Conservation (phyloP, 1,140 invertebrate species). For the Bombus turneri region DNA sequence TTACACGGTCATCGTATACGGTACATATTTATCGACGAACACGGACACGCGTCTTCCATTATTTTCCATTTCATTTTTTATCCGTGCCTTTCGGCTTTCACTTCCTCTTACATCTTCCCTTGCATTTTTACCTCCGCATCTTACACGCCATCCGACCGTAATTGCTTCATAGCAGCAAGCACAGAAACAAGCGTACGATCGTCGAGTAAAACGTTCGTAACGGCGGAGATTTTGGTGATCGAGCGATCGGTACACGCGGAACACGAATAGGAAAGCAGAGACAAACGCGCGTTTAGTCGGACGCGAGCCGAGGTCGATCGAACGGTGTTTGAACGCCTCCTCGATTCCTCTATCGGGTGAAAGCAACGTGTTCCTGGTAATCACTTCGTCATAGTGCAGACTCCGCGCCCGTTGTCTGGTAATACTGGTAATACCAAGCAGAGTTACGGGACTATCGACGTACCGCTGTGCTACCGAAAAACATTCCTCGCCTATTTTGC, state of each 20-base stretch:
- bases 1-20: accelerated
- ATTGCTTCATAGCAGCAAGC: no score
- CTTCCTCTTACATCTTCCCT: accelerated
- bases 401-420: conserved; percentile 62
- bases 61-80: accelerated
- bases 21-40: no score
- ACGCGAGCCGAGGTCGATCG: conserved; percentile 68
- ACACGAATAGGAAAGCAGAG: neutral
- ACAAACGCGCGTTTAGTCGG: conserved; percentile 14
- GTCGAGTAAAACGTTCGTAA: no score
- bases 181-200: no score
- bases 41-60: no score
- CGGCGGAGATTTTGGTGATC: neutral
- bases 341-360: conserved; percentile 71
- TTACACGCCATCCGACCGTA: no score
- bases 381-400: conserved; percentile 56
- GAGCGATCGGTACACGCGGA: neutral
- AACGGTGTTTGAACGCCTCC: conserved; percentile 73
- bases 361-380: conserved; percentile 70
- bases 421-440: conserved; percentile 70
- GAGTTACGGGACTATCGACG: conserved; percentile 75
- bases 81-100: no score
- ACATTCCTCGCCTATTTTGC: conserved; percentile 31
- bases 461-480: conserved; percentile 67
- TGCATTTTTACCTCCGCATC: no score